Percentiles rank a stretch among this genome's conserved stretches.
Conservation (phyloP, 2,797 vertebrate genomes). For the Pangasius krempfi region DNA sequence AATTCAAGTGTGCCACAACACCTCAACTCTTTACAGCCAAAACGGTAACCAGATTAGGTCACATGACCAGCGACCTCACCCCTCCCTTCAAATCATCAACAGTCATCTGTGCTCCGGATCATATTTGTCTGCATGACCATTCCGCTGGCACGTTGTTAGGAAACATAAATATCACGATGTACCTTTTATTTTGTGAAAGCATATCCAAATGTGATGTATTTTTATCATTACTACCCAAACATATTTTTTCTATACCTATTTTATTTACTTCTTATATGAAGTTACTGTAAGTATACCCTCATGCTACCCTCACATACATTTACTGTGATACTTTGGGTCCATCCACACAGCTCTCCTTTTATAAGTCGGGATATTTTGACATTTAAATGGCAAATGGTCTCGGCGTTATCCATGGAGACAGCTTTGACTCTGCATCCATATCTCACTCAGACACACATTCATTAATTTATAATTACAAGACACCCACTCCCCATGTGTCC, state of each 20-base stretch:
- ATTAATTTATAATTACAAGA: slow-evolving; percentile 81
- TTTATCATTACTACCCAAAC: neutral
- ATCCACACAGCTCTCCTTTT: slow-evolving; percentile 54
- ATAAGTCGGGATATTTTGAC: slow-evolving; percentile 72
- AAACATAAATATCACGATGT: neutral
- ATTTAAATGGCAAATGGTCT: slow-evolving; percentile 76
- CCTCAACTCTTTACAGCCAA: slow-evolving; percentile 67
- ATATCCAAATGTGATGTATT: neutral
- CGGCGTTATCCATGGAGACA: slow-evolving; percentile 74
- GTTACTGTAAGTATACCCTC: neutral
- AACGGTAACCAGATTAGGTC: slow-evolving; percentile 70
- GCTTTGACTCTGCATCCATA: slow-evolving; percentile 80
- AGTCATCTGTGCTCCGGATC: slow-evolving; percentile 67
- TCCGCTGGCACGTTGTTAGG: neutral
- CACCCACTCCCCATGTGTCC: slow-evolving; percentile 70
- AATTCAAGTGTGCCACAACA: slow-evolving; percentile 71
- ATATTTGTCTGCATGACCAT: slow-evolving; percentile 47
- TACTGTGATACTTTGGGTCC: slow-evolving; percentile 15
- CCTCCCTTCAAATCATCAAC: slow-evolving; percentile 66
- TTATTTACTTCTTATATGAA: neutral
- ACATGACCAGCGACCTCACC: slow-evolving; percentile 57
- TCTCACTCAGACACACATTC: slow-evolving; percentile 83
- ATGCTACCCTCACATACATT: neutral
- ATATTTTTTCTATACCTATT: neutral
- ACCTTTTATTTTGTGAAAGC: neutral